Base-by-base conservation (phyloP, 1,140 invertebrate species). In the Schlechtendalia chinensis region DNA sequence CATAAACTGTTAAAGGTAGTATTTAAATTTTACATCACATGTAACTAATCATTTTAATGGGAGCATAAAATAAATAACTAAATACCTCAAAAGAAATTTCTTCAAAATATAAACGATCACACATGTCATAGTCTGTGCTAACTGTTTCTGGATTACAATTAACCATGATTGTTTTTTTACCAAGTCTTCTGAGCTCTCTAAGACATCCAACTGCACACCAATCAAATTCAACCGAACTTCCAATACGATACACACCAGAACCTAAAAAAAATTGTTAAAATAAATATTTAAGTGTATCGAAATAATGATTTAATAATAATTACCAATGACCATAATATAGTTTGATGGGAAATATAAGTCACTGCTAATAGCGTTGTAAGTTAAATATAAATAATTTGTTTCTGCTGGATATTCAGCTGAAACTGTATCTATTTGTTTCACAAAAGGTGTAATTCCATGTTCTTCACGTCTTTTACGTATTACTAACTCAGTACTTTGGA, bases 101-200 rank as follows among this genome's bases (percentile, higher is more conserved):
- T 88, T 99, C 98, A 86, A 99, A 99, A 85, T 99, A 99, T 19
- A 99, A 86, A 58, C 96, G 88, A 86, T 99, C 96, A 84, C 96
- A 98, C 94, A 99, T 98, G 84, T 99, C 98, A 84, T 99, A 99
- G 87, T 99, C 98, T 8, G 98, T 99, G 84, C 95, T 97, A 0
- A 99, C 98, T 1, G 98, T 99, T 88, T 99, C 98, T 0, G 98
- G 98, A 88, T 99, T 99, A 84, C 96, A 99, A 86, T 99, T 99
- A 0, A 99, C 91, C 97, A 99, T 99, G n/a, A 99, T 96, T 0
- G 97, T 98, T 83, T 93, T 93, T 74, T 89, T 90, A 1, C 90
- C 91, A 63, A 98, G 89, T 83, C 93, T 92, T 83, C 94, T 89
- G 19, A 99, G 86, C 86, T 99, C 96, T 80, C 93, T 88, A 45